Percentiles rank a stretch among this genome's conserved stretches.
These are phyloP conservation scores for Anguilla japonica DNA, from an alignment of 2,113 vertebrate genomes.

Conservation along the genomic window DNA sequence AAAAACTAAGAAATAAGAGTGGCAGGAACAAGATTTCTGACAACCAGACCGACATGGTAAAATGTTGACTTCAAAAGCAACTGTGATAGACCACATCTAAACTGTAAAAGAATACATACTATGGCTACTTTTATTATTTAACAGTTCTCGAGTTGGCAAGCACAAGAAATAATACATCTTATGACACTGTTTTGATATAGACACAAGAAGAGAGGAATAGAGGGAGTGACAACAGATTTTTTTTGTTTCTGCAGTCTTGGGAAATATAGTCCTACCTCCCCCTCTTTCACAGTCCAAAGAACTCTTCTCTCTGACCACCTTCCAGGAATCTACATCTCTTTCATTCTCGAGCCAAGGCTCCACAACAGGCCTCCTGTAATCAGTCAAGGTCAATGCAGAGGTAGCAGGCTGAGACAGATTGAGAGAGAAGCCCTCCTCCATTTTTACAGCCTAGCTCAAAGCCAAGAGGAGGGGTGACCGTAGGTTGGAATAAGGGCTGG, in stretches of 20 bases:
- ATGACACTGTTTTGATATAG: background rate
- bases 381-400: slow-evolving; percentile 18
- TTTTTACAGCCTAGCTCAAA: background rate
- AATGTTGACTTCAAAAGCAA: background rate
- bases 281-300: background rate
- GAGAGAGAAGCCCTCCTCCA: background rate
- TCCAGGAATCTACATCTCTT: slow-evolving; percentile 18
- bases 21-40: background rate
- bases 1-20: background rate
- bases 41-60: background rate
- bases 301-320: background rate
- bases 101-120: no score
- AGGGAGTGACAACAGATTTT: background rate
- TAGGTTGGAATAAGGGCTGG: background rate
- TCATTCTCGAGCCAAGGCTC: background rate
- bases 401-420: background rate
- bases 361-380: background rate
- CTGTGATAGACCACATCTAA: no score
- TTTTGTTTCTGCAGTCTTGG: background rate
- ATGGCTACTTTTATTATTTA: no score
- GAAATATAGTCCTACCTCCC: background rate
- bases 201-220: background rate
- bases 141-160: background rate
- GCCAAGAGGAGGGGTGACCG: background rate
- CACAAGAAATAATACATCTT: no score